These are phyloP conservation scores for Holothuria leucospilota DNA, from an alignment of 53 echinoderm and acorn worm genomes.

Conservation along the genomic window DNA sequence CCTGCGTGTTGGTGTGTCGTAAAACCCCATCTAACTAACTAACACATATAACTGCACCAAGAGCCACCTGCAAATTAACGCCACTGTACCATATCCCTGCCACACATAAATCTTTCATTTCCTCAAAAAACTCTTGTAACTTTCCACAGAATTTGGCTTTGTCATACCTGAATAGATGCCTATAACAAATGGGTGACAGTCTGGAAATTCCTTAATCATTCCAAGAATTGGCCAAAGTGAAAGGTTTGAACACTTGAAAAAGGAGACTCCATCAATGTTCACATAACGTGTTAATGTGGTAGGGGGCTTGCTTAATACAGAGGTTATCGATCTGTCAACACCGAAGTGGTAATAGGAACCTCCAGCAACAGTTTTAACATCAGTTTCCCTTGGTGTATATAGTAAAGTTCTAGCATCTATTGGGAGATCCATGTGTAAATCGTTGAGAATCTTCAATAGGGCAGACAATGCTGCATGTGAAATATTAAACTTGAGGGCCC, in stretches of 20 bases:
- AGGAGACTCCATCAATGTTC: conserved; percentile 62
- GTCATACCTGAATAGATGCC: conserved; percentile 56
- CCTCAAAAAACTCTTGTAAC: conserved; percentile 54
- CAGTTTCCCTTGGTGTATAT: neutral
- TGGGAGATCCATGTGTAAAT: neutral
- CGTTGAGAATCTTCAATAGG: neutral
- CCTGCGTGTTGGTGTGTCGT: no score
- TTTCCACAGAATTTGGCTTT: conserved; percentile 34
- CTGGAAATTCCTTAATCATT: conserved; percentile 14
- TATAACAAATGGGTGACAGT: conserved; percentile 53
- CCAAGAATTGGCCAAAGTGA: conserved; percentile 67
- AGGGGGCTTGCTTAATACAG: neutral
- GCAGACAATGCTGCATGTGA: neutral
- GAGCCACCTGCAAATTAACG: neutral
- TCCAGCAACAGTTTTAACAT: conserved; percentile 8
- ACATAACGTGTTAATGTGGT: conserved; percentile 19
- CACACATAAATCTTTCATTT: conserved; percentile 55
- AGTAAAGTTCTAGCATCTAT: neutral
- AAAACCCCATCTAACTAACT: no score
- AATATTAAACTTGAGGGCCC: conserved; percentile 1
- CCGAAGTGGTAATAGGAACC: conserved; percentile 70
- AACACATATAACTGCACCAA: neutral
- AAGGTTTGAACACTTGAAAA: conserved; percentile 41
- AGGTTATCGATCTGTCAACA: neutral
- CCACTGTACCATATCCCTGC: conserved; percentile 22